phyloP scores from a whole-genome alignment of 2,113 vertebrate species.

The Spermophilus dauricus region DNA sequence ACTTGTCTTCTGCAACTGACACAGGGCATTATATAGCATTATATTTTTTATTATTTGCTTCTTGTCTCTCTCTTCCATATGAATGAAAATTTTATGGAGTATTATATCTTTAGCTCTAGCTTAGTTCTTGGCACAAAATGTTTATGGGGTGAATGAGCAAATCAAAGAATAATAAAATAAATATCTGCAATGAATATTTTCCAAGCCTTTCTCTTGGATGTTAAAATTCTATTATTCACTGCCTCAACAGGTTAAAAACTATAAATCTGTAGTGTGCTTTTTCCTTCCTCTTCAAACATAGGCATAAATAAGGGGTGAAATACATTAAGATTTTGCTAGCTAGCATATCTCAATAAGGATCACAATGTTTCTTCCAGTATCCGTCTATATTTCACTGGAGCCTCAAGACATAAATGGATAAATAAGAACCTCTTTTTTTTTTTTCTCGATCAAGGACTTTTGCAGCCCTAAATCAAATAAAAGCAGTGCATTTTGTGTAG shows the following conservation, averaged over 20 bases:
- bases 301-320: background rate
- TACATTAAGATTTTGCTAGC: background rate
- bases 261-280: background rate
- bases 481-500: background rate
- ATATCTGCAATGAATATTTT: background rate
- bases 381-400: background rate
- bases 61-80: background rate
- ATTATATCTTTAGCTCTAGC: background rate
- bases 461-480: constrained; percentile 61
- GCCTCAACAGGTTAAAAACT: background rate
- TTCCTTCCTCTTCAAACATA: background rate
- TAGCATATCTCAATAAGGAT: constrained; percentile 21
- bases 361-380: background rate
- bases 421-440: background rate
- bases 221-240: background rate
- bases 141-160: constrained; percentile 38
- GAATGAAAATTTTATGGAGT: background rate
- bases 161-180: background rate
- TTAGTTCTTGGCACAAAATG: background rate
- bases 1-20: background rate
- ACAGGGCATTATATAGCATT: background rate
- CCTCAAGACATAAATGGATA: constrained; percentile 3
- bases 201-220: background rate
- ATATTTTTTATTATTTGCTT: background rate
- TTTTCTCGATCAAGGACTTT: background rate